A percentile compares a stretch with the other conserved stretches of the same genome.
Conservation (phyloP, 1,140 invertebrate species). For the Rhagoletis pomonella region DNA sequence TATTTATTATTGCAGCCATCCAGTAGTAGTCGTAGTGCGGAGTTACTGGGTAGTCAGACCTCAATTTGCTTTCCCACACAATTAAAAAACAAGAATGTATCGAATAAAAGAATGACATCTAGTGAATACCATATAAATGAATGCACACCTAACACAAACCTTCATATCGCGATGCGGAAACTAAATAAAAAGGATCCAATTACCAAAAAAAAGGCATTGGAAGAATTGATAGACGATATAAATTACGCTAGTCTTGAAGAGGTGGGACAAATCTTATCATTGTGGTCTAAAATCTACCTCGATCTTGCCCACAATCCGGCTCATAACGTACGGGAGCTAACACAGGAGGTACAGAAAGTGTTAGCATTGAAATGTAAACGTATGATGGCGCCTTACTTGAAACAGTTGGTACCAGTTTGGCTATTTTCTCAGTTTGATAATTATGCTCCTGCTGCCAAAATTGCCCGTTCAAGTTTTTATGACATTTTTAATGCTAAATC, state of each 20-base stretch:
- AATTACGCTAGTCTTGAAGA: constrained; percentile 77
- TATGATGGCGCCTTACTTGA: constrained; percentile 85
- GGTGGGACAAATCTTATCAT: constrained; percentile 81
- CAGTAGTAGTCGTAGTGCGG: constrained; percentile 86
- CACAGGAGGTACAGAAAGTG: constrained; percentile 81
- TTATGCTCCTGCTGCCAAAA: constrained; percentile 85
- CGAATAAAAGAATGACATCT: constrained; percentile 58
- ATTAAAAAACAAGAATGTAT: constrained; percentile 70
- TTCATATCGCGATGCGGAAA: constrained; percentile 82
- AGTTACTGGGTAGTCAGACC: constrained; percentile 80
- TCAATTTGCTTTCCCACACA: constrained; percentile 76
- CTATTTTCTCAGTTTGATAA: constrained; percentile 87
- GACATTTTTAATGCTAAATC: constrained; percentile 80
- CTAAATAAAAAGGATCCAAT: constrained; percentile 90
- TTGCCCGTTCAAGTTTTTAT: constrained; percentile 82
- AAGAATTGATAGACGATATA: constrained; percentile 84
- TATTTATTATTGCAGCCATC: constrained; percentile 81
- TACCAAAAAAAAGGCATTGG: constrained; percentile 90
- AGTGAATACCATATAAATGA: constrained; percentile 74
- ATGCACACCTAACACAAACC: constrained; percentile 76
- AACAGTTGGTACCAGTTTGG: constrained; percentile 84
- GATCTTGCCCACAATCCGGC: constrained; percentile 85
- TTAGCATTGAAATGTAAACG: constrained; percentile 82
- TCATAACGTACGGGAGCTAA: constrained; percentile 85
- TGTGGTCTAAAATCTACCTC: constrained; percentile 87